Evolutionary conservation across 2,113 vertebrate species (phyloP), one percentile per base, ranked within the genome.

Genomic region (Otocyon megalotis): DNA sequence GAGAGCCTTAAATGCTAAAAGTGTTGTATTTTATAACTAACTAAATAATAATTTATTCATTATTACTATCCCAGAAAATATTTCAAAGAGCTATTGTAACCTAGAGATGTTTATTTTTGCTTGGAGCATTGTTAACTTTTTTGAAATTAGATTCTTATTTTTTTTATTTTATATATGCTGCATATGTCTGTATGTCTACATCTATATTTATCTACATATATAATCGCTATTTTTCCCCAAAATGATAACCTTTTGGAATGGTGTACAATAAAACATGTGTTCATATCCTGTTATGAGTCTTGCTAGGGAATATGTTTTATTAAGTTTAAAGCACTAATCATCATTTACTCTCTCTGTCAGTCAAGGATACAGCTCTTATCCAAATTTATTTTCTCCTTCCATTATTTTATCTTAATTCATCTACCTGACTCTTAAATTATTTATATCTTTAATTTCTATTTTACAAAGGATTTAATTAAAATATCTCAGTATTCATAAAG

Each of bases 391-490:
- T 77, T 67, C 84, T 62, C 76, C 56, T 80, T 85, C 35, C 2
- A 48, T 74, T 90, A 84, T n/a, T 93, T 81, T n/a, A 74, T 83
- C 20, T 88, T 96, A 74, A 77, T 77, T 80, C 19, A 82, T 96
- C 9, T 35, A 80, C 26, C 13, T 76, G 8, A 69, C 5, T 74
- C 13, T 71, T 35, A 90, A 87, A 92, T 77, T 89, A 90, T 85
- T 91, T 82, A 56, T 58, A 76, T 67, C 2, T 24, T 17, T 96
- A 11, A 91, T 94, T 96, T 65, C 17, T 58, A 26, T 43, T 82
- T 95, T 93, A 91, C 58, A 96, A 85, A 76, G 1, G 3, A 53
- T 43, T 95, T 88, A 77, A 88, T 93, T 95, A 69, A 94, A 94
- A 56, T 97, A 12, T 84, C 32, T 97, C 37, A 80, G 8, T 76